phyloP scores from a whole-genome alignment of 2,888 invertebrate species.

The Sphinx pinastri region DNA sequence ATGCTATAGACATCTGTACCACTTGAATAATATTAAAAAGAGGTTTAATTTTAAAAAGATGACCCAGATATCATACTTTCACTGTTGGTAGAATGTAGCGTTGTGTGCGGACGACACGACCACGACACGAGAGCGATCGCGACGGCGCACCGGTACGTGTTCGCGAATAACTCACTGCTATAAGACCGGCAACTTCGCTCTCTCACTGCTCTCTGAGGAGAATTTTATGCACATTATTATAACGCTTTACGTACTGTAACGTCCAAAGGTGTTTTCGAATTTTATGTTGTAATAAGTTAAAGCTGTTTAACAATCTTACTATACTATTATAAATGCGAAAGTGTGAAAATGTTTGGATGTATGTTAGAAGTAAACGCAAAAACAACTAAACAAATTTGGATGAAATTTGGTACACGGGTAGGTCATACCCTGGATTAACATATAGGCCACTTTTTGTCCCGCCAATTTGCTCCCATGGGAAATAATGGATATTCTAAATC shows the following conservation, averaged over 20 bases:
- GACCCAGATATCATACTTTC: constrained; percentile 40
- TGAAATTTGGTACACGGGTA: no score
- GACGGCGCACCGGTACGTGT: constrained; percentile 62
- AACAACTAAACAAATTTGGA: no score
- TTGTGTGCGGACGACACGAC: constrained; percentile 31
- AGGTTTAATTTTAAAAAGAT: background rate
- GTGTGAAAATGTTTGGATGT: no score
- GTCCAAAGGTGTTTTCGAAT: background rate
- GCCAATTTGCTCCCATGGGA: no score
- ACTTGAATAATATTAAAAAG: background rate
- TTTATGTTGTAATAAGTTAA: background rate
- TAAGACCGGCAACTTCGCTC: constrained; percentile 64
- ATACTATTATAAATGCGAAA: no score
- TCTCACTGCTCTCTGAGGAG: constrained; percentile 60
- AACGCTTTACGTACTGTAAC: constrained; percentile 25
- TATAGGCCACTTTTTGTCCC: no score
- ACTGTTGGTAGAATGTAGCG: constrained; percentile 29
- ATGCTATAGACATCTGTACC: no score
- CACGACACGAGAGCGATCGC: constrained; percentile 43
- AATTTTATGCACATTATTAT: constrained; percentile 73
- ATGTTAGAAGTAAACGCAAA: no score
- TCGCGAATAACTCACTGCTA: constrained; percentile 69
- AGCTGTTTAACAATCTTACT: background rate
- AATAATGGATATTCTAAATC: no score
- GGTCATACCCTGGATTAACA: no score